Evolutionary conservation across 2,797 vertebrate genomes (phyloP), one percentile per base, ranked within the genome.

Genomic region (Acanthurus lineatus): DNA sequence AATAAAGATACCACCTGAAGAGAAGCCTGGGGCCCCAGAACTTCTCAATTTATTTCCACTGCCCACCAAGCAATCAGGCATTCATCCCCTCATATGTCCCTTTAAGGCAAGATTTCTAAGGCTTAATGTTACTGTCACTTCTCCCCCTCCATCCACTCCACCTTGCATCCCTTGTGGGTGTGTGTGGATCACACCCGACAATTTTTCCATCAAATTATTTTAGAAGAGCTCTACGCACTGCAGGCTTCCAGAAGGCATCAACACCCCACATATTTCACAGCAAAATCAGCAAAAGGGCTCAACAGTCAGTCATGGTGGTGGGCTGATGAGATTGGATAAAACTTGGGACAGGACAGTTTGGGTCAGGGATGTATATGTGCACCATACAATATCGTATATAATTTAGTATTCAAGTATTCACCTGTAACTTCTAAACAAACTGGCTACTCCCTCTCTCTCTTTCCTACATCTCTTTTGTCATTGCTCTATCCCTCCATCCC

Each of bases 51-150:
- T 77, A 80, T 77, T 77, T 52, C 52, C 63, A 54, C 81, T 89
- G 79, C 82, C 78, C 78, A 76, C 77, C 73, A 86, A 60, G 66
- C 87, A 89, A 91, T 92, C 89, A 86, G 79, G 76, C 82, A 88
- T 86, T 90, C 86, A 88, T 87, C 83, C 76, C 62, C 77, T 77
- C 83, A 76, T 40, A 52, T 66, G 54, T 66, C 74, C 66, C 72
- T 73, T 88, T 77, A 69, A 75, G 85, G 69, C 83, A 80, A 69
- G 68, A 77, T 79, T 86, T 79, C 82, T 72, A 85, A 51, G 75
- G 69, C 71, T 85, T 79, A 86, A 85, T 75, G 49, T 77, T 69
- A 22, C 28, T 2, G 35, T 74, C 81, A 64, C 56, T 56, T 48
- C 48, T 49, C 16, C 45, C 35, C 44, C 49, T 48, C 48, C 6